These are phyloP conservation scores for Trichonephila clavipes DNA, from an alignment of 1,140 invertebrate species.

Conservation along the genomic window DNA sequence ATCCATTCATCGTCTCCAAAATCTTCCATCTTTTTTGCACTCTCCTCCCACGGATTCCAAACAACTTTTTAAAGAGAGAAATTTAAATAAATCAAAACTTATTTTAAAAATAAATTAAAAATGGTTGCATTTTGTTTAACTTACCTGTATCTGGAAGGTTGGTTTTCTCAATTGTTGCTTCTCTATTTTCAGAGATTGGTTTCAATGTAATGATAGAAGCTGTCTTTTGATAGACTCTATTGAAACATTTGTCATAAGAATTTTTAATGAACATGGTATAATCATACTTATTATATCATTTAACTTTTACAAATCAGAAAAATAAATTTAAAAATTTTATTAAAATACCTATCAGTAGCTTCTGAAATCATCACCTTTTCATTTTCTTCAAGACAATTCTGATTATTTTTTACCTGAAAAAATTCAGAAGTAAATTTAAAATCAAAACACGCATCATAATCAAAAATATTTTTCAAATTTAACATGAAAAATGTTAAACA, in stretches of 20 bases:
- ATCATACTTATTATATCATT: no score
- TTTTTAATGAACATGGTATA: no score
- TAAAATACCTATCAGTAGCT: slow-evolving; percentile 88
- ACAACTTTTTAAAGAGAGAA: slow-evolving; percentile 84
- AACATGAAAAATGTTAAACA: no score
- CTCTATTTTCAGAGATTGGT: slow-evolving; percentile 93
- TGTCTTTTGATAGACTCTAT: slow-evolving; percentile 93
- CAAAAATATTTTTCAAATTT: no score
- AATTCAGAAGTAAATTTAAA: not conserved
- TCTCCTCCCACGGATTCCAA: slow-evolving; percentile 98
- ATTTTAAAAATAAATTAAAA: not conserved
- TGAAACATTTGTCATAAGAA: not conserved
- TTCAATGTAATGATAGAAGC: slow-evolving; percentile 95
- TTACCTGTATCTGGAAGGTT: slow-evolving; percentile 94
- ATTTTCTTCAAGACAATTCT: slow-evolving; percentile 86
- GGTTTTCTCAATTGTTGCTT: slow-evolving; percentile 95
- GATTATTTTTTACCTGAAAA: not conserved
- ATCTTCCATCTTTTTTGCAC: slow-evolving; percentile 94
- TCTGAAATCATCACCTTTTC: slow-evolving; percentile 93
- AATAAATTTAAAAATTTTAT: not conserved
- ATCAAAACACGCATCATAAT: no score
- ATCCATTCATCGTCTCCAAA: slow-evolving; percentile 97
- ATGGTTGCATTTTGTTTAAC: slow-evolving; percentile 16
- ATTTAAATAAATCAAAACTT: slow-evolving; percentile 73
- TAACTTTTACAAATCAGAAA: no score